These are phyloP conservation scores for Gymnothorax javanicus DNA, from an alignment of 2,797 vertebrate species.

Conservation along the genomic window DNA sequence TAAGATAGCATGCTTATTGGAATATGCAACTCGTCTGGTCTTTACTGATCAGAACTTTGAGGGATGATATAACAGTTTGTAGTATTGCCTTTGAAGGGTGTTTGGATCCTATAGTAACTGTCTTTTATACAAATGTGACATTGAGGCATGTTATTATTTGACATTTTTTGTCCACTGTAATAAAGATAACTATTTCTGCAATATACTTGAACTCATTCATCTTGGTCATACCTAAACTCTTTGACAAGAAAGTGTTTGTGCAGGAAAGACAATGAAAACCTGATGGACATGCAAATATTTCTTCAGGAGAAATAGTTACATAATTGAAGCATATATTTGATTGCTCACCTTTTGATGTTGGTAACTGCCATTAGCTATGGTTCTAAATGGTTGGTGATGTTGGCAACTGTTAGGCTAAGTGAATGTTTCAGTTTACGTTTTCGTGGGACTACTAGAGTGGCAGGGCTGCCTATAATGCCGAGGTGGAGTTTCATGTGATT, in stretches of 20 bases:
- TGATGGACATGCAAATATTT: too few relatives aligned
- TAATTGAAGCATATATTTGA: too few relatives aligned
- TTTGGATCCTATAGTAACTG: neutral
- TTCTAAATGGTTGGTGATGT: neutral
- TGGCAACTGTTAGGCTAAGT: neutral
- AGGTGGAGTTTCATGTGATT: neutral
- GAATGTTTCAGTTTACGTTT: neutral
- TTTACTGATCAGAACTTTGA: neutral
- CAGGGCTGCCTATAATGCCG: neutral
- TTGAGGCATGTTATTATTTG: too few relatives aligned
- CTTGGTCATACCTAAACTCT: too few relatives aligned
- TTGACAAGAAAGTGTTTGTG: too few relatives aligned
- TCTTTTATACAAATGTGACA: too few relatives aligned
- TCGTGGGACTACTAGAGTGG: neutral
- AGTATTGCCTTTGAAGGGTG: neutral
- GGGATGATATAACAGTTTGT: neutral
- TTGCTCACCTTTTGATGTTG: too few relatives aligned
- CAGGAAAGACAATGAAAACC: too few relatives aligned
- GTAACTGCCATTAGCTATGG: neutral
- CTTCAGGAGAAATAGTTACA: too few relatives aligned
- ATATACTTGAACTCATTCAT: too few relatives aligned
- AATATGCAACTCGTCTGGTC: neutral
- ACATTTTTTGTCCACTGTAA: too few relatives aligned
- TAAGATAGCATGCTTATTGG: neutral
- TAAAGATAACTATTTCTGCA: too few relatives aligned